Base-by-base conservation (phyloP, 2,113 vertebrate genomes). In the Gymnorhina tibicen region DNA sequence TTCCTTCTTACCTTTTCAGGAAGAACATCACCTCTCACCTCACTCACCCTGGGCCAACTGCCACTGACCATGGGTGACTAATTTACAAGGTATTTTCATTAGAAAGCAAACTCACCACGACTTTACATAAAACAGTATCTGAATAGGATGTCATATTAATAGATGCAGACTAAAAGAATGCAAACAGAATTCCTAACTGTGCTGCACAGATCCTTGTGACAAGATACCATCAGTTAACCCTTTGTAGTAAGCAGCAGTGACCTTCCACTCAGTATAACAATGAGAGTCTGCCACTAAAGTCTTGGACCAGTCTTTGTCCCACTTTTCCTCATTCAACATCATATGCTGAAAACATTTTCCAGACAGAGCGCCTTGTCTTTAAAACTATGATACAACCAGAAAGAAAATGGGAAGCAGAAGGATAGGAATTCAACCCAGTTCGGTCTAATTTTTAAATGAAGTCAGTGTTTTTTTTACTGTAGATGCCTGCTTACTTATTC, bases 401-500 rank as follows among this genome's bases (percentile, higher is more conserved):
- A 94, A 20, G 37, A 85, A 72, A 80, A 81, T 20, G 33, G 27
- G 18, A 95, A 49, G 49, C 53, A 17, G 59, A 74, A 91, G 88
- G 74, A 87, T 17, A 79, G 76, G 70, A 56, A 64, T 87, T 73
- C 84, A 87, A 81, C 46, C 22, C 33, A 63, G 30, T 91, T 97
- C 19, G 7, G 79, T 96, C 87, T 89, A 35, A 87, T 96, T 97
- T 96, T 95, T 75, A 97, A 87, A 86, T 58, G 30, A 50, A 96
- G 77, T 91, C 82, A 47, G 49, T 92, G 63, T 19, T 96, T 96
- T 87, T 92, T 93, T 84, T 39, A 68, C 70, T 92, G 85, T 82
- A 62, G 75, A 90, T 96, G 95, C 68, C 97, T 97, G 69, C 95
- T 98, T 98, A 98, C 95, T 95, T 97, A 98, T 98, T 97, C 97